These are phyloP conservation scores for Turdus rufiventris DNA, from an alignment of 2,113 vertebrate species.

Conservation along the genomic window DNA sequence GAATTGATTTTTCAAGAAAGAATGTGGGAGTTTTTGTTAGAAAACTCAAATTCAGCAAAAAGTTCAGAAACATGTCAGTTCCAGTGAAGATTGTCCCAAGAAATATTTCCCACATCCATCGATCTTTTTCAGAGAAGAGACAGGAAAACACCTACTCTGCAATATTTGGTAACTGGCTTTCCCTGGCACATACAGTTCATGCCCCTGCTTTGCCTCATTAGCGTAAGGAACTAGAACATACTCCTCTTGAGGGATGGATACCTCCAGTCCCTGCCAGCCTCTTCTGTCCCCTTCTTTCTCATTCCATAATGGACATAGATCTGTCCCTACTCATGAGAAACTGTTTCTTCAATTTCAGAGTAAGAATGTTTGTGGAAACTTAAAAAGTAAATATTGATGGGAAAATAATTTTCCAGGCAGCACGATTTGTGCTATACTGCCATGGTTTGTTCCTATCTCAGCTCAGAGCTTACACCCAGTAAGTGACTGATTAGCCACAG, in stretches of 20 bases:
- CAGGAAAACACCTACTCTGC: not conserved
- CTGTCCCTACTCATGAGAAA: not conserved
- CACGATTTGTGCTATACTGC: not conserved
- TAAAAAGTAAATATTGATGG: not conserved
- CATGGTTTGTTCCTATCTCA: not conserved
- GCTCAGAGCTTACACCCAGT: not conserved
- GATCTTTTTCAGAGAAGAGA: not conserved
- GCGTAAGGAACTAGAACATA: not conserved
- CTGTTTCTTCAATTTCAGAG: not conserved
- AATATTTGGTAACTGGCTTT: not conserved
- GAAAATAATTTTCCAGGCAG: not conserved
- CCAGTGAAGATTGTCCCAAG: not conserved
- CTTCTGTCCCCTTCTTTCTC: not conserved
- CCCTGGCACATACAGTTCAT: not conserved
- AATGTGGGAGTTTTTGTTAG: not conserved
- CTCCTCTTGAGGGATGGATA: not conserved
- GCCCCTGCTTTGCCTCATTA: not conserved
- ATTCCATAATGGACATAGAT: rapidly evolving
- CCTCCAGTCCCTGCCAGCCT: not conserved
- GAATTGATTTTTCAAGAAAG: not conserved
- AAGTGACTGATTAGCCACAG: not conserved
- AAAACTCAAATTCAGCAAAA: conserved; percentile 12
- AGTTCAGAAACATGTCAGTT: not conserved
- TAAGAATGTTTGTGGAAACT: not conserved
- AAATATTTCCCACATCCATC: not conserved